phyloP scores from a whole-genome alignment of 2,797 vertebrate species.

The Pempheris klunzingeri region DNA sequence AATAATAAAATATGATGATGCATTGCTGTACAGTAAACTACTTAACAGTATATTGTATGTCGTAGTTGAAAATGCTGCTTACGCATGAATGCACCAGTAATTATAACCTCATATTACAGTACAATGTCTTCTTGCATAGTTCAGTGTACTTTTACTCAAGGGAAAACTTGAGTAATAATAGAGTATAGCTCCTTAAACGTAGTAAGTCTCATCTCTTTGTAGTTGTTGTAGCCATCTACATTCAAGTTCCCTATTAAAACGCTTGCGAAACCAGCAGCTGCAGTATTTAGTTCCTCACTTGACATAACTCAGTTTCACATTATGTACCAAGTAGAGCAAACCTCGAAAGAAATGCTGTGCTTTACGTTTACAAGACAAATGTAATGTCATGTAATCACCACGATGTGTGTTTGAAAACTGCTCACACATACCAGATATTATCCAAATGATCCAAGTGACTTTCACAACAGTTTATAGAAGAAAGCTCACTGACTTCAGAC shows the following conservation, averaged over 20 bases:
- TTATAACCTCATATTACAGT: background rate
- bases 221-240: background rate
- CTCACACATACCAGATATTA: background rate
- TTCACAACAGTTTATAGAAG: background rate
- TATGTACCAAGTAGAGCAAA: background rate
- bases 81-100: background rate
- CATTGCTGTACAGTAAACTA: background rate
- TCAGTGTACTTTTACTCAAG: background rate
- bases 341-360: background rate
- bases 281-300: background rate
- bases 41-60: background rate
- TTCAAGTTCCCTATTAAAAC: background rate
- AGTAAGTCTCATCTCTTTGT: background rate
- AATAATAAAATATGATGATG: background rate
- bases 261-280: background rate
- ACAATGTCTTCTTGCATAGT: background rate
- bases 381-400: background rate
- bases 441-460: background rate
- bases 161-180: background rate
- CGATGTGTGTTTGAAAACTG: slow-evolving; percentile 10
- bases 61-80: background rate
- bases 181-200: too few species aligned
- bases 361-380: background rate
- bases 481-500: background rate
- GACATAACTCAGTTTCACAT: background rate